Conservation (phyloP, 2,888 invertebrate genomes). For the Nomada goodeniana region DNA sequence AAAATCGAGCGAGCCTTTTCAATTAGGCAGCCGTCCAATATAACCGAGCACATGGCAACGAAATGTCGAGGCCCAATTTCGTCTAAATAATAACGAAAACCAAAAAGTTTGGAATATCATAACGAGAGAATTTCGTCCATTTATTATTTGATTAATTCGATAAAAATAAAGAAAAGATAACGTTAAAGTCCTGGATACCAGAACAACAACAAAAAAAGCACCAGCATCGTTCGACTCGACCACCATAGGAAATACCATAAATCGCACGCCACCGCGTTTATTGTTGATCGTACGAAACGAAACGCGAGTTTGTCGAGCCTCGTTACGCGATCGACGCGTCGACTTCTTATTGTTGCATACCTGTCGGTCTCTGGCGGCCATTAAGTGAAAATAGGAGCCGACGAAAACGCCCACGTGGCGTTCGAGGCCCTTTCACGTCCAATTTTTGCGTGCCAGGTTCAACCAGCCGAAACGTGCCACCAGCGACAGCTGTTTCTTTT, state of each 20-base stretch:
- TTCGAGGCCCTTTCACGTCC: constrained; percentile 59
- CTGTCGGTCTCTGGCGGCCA: constrained; percentile 3
- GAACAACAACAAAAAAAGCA: too few relatives aligned
- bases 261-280: not conserved
- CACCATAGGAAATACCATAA: not conserved
- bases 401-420: constrained; percentile 65
- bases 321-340: constrained; percentile 13
- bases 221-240: not conserved
- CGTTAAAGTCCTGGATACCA: not conserved
- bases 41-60: not conserved
- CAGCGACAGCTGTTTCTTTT: constrained; percentile 46
- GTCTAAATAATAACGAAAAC: too few relatives aligned
- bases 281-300: not conserved
- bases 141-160: not conserved
- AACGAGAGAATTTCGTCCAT: too few relatives aligned
- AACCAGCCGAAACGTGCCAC: constrained; percentile 49
- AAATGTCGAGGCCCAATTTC: not conserved
- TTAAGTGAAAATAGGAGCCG: constrained; percentile 54
- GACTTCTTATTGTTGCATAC: constrained; percentile 13
- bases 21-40: not conserved
- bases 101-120: too few relatives aligned
- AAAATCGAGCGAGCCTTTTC: constrained; percentile 7
- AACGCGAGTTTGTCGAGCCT: not conserved
- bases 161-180: not conserved
- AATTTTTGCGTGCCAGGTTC: constrained; percentile 47